These are phyloP conservation scores for Coccyzus lansbergi DNA, from an alignment of 2,797 vertebrate species.

Conservation along the genomic window DNA sequence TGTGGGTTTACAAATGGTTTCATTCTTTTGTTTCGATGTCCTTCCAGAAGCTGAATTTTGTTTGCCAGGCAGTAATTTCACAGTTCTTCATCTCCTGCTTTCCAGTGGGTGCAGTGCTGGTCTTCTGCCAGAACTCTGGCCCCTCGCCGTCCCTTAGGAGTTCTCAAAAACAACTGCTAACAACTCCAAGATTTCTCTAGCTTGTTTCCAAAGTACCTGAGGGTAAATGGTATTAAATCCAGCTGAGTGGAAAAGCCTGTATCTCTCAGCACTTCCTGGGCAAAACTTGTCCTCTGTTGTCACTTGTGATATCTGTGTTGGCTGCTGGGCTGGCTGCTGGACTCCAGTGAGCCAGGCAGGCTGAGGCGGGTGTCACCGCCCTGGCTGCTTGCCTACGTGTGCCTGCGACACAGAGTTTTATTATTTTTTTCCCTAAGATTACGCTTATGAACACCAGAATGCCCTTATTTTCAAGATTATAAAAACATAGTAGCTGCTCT, in stretches of 20 bases:
- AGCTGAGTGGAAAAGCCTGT: background rate
- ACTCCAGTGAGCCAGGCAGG: background rate
- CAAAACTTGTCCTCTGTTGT: background rate
- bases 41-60: constrained; percentile 32
- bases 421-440: background rate
- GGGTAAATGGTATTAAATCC: background rate
- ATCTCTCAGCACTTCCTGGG: background rate
- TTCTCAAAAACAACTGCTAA: background rate
- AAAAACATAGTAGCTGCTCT: background rate
- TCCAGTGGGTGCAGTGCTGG: background rate
- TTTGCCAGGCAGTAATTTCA: constrained; percentile 20
- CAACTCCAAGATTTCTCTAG: background rate
- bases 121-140: background rate
- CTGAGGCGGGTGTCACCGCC: background rate
- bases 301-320: background rate
- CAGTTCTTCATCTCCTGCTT: constrained; percentile 18
- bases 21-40: background rate
- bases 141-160: background rate
- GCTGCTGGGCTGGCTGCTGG: background rate
- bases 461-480: background rate
- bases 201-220: constrained; percentile 2
- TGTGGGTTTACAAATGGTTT: constrained; percentile 36
- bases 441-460: background rate
- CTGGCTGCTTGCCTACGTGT: background rate
- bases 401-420: background rate